Evolutionary conservation across 2,888 invertebrate genomes (phyloP), one percentile per base, ranked within the genome.

Genomic region (Pecten maximus): DNA sequence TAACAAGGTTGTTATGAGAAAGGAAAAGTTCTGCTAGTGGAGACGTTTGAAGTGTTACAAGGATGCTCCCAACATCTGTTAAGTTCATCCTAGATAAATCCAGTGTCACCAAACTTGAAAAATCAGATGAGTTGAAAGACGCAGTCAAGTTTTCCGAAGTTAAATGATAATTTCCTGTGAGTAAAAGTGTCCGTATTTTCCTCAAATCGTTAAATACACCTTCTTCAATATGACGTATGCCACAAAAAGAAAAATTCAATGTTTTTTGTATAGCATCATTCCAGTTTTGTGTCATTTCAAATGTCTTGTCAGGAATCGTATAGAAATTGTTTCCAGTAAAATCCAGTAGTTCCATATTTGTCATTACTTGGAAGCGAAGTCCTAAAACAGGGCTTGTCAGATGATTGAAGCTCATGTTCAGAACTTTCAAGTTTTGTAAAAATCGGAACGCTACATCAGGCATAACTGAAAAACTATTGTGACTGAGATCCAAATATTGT

Each of bases 321-420:
- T 90, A 89, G 91, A 94, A 92, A 90, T 93, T 89, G 93, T 96
- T 93, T 60, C 94, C 93, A 60, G 94, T 94, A 40, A 95, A 93
- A 90, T 96, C 95, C n/a, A 96, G 89, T 50, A 91, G 87, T 40
- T 89, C 35, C 28, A 96, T 91, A 28, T 93, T 91, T 40, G 93
- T 94, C 54, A 95, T 94, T n/a, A 94, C 94, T 89, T 95, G 93
- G 88, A 95, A 95, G 39, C 95, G 90, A 10, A 93, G 88, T 44
- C 94, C 94, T 40, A 96, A 91, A 44, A 92, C 92, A 16, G 94
- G 93, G 8, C 94, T 93, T 1, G 89, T 91, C 87, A 96, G 87
- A 0, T 92, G 90, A 89, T 96, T 96, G 89, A 91, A 94, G 92
- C 95, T 95, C 10, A 96, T 89, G 88, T 96, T 95, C 40, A 96